Conservation (phyloP, 2,888 invertebrate genomes). For the Heliconius erato region DNA sequence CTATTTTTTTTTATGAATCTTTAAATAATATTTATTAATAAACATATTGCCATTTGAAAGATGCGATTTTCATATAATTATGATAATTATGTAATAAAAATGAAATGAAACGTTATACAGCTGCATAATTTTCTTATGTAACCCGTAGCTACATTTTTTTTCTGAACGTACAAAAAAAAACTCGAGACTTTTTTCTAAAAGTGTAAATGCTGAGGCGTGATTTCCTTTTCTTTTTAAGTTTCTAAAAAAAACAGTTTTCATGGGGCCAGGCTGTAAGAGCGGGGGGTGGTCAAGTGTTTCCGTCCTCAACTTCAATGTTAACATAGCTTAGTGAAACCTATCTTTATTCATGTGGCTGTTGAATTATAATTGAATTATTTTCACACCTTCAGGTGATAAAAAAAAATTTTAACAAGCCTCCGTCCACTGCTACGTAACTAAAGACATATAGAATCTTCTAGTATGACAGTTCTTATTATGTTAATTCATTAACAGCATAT, state of each 20-base stretch:
- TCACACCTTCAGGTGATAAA: constrained; percentile 44
- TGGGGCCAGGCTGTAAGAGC: constrained; percentile 43
- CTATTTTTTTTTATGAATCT: not conserved
- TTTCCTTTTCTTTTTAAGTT: constrained; percentile 49
- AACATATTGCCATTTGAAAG: not conserved
- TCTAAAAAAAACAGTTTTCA: constrained; percentile 49
- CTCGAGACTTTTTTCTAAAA: constrained; percentile 39
- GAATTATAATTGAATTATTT: constrained; percentile 52
- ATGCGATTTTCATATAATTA: not conserved
- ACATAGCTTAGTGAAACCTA: constrained; percentile 51
- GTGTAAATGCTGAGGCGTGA: constrained; percentile 45
- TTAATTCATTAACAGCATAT: constrained; percentile 6
- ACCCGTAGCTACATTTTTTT: not conserved
- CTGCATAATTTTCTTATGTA: constrained; percentile 35
- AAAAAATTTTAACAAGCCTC: constrained; percentile 11
- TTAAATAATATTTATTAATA: not conserved
- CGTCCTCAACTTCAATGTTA: constrained; percentile 50
- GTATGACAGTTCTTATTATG: not conserved
- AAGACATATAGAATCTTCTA: not conserved
- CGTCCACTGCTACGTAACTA: constrained; percentile 29
- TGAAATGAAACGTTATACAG: constrained; percentile 3
- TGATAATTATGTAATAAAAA: not conserved
- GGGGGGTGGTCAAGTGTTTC: constrained; percentile 50
- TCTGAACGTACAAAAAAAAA: constrained; percentile 34
- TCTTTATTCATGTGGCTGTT: constrained; percentile 51